phyloP scores from a whole-genome alignment of 2,797 vertebrate genomes.

The Megaceryle alcyon region DNA sequence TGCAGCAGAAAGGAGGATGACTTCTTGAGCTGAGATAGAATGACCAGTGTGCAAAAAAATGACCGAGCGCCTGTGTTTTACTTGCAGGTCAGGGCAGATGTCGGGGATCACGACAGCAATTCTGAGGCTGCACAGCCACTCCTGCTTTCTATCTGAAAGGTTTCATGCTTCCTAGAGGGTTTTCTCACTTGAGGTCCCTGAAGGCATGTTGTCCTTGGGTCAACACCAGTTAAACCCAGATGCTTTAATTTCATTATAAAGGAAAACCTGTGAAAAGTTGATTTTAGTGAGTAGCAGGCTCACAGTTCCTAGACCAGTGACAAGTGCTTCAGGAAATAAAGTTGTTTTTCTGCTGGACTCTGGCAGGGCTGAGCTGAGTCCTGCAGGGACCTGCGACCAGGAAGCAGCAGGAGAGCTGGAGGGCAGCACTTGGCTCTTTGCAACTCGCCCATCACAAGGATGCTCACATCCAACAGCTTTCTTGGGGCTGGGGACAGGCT shows the following conservation, averaged over 20 bases:
- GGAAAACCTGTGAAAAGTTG: not conserved
- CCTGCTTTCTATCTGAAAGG: not conserved
- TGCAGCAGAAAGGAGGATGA: not conserved
- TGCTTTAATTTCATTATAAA: not conserved
- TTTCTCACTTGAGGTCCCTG: not conserved
- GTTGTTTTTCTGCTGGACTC: not conserved
- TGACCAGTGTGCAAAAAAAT: not conserved
- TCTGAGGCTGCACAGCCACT: not conserved
- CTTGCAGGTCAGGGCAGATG: not conserved
- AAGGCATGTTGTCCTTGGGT: not conserved
- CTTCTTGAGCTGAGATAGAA: not conserved
- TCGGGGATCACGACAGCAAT: not conserved
- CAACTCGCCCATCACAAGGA: not conserved
- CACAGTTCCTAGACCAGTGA: not conserved
- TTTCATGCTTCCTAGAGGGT: not conserved
- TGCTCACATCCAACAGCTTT: not conserved
- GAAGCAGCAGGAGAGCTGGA: not conserved
- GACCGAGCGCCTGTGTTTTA: not conserved
- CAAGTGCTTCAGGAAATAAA: not conserved
- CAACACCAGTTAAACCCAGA: not conserved
- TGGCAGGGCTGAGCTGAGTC: not conserved
- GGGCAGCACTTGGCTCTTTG: not conserved
- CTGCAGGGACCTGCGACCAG: not conserved
- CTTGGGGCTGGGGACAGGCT: not conserved
- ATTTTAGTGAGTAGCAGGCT: not conserved